These are phyloP conservation scores for Blastomussa wellsi DNA, from an alignment of 92 coral and sea anemone species.

Conservation along the genomic window DNA sequence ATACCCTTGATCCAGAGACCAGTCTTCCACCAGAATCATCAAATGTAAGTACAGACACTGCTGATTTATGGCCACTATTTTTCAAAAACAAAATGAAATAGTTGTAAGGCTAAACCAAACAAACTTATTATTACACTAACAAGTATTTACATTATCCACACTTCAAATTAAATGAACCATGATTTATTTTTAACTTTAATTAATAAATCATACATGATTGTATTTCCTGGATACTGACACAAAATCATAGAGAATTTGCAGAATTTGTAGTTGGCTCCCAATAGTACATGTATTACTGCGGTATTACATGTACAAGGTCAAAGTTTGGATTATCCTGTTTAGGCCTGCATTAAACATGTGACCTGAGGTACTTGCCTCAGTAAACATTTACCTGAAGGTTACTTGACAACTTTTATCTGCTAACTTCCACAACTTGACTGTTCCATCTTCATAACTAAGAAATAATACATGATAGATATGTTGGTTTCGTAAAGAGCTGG, in stretches of 20 bases:
- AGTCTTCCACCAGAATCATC: conserved; percentile 76
- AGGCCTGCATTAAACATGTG: too few relatives aligned
- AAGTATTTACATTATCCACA: too few relatives aligned
- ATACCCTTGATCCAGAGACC: conserved; percentile 87
- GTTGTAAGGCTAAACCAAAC: neutral
- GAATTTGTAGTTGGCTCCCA: too few relatives aligned
- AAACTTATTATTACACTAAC: too few relatives aligned
- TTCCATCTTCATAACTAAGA: conserved; percentile 83
- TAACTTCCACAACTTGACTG: conserved; percentile 70
- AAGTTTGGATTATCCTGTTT: too few relatives aligned
- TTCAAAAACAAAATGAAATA: neutral
- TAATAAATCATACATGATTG: neutral
- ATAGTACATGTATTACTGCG: too few relatives aligned
- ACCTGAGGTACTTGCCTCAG: too few relatives aligned
- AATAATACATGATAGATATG: neutral
- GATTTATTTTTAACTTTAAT: neutral
- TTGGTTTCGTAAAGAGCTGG: too few relatives aligned
- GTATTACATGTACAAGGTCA: too few relatives aligned
- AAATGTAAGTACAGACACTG: conserved; percentile 74
- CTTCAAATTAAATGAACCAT: too few relatives aligned
- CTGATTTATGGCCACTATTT: conserved; percentile 84
- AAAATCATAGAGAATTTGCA: too few relatives aligned
- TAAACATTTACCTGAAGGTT: conserved; percentile 79
- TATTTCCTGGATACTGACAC: too few relatives aligned
- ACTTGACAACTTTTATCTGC: conserved; percentile 64